Evolutionary conservation across 2,113 vertebrate species (phyloP), one percentile per base, ranked within the genome.

Genomic region (Lipophrys pholis): DNA sequence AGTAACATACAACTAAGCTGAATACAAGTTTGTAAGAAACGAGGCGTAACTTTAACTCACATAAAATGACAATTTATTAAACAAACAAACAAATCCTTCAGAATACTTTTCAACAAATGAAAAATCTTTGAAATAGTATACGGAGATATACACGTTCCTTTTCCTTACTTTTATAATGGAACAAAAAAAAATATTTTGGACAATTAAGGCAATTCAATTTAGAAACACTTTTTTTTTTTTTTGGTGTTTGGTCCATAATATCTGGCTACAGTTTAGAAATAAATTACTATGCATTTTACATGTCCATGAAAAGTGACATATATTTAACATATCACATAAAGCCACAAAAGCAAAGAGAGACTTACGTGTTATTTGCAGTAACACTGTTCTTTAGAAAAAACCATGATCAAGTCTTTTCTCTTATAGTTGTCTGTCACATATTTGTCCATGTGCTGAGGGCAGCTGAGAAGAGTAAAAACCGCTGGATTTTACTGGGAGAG

Each of bases 211-310:
- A 95, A 90, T 94, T 96, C 90, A 94, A 93, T 93, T 95, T 93
- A 93, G 90, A 94, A 97, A 97, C 95, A 97, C 94, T 96, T 95
- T 92, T 91, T 30, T 30, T 30, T 30, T 30, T 30, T 30, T 93
- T 91, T 91, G 94, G 95, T 93, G 93, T 97, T 99, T 99, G 97
- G 98, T 98, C 97, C 97, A 90, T 93, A 94, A 95, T 92, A 95
- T 95, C 94, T 93, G 94, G 95, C 95, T 96, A 97, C 95, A 97
- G 94, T 95, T 96, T 92, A 95, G 93, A 94, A 97, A 99, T 99
- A 99, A 99, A 99, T 99, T 99, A 99, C 95, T 99, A 98, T 94
- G 95, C 95, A 96, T 96, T 97, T 96, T 99, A 98, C 97, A 98
- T 95, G 95, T 96, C 95, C 95, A 94, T 94, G 91, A 90, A 93